Base-by-base conservation (phyloP, 2,888 invertebrate species). In the Trissonchulus latispiculum region DNA sequence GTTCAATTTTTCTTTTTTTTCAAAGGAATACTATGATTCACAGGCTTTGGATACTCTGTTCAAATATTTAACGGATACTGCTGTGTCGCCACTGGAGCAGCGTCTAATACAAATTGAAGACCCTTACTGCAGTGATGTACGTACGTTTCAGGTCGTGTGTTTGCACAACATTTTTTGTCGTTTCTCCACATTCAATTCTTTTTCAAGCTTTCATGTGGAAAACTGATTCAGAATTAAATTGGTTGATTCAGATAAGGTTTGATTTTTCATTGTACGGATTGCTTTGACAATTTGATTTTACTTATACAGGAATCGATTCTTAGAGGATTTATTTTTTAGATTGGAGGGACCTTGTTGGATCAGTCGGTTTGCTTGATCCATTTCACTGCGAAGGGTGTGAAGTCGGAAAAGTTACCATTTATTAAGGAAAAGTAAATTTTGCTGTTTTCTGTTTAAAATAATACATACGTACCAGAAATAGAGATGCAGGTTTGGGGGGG, bases 71-170 rank as follows among this genome's bases (percentile, higher is more conserved):
- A 90, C 91, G 23, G 91, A 91, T 79, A 91, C 91, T 29, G 89
- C 92, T 18, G 89, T 91, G 35, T 90, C 91, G 77, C 92, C 92
- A 23, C 85, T 94, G 72, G 90, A 91, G 80, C 87, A 89, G 77
- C 89, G 89, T 80, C 90, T 93, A 83, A 90, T 93, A 0, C 92
- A 93, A 85, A 87, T 88, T 71, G 89, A 89, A 69, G 90, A 92
- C 80, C 91, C 92, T 0, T 88, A 88, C 77, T 92, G 92, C 32
- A 91, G 91, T 80, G 88, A 89, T 81, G 91, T 91, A 82, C 85
- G 73, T 74, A 33, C 18, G 33, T 35, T 23, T n/a, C n/a, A n/a
- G n/a, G n/a, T n/a, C 67, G 29, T 33, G 37, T 64, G 1, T 28
- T 15, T 73, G 32, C 28, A 62, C 31, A 3, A 72, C n/a, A 59